Base-by-base conservation (phyloP, 2,888 invertebrate genomes). In the Sinotaia quadrata region DNA sequence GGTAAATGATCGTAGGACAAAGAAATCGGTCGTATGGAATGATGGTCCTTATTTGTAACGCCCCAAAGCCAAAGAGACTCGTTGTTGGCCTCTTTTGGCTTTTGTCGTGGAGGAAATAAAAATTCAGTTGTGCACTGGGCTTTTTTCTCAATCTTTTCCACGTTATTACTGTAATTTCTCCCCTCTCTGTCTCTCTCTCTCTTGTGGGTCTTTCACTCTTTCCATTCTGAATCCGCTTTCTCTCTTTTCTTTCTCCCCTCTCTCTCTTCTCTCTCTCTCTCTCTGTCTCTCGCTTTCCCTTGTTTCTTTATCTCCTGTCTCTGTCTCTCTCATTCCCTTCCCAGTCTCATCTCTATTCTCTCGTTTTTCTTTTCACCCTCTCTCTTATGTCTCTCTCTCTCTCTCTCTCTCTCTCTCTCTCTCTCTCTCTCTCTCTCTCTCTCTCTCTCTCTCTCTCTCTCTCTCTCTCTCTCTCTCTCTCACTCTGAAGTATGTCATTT, bases 401-500 rank as follows among this genome's bases (percentile, higher is more conserved):
- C 12, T 54, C 12, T 29, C 5, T 54, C 27, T 29, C 12, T 54
- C 12, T 29, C 12, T 54, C 5, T 29, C 27, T 29, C 4, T 54
- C 54, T 54, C 54, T 27, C 24, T 54, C 54, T 27, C 54, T 54
- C 54, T 27, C 24, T 54, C 54, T 27, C 54, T 54, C 54, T 27
- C 24, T 54, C 54, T 27, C 54, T 54, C 54, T 27, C 54, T 54
- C 54, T 27, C 54, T 54, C 54, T 27, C 54, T 54, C 54, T 27
- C 54, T 54, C 54, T 27, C 54, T 54, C 54, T 27, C 54, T 54
- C 54, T 27, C 54, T 54, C 49, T 49, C 49, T 49, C 49, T 49
- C 49, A 21, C 49, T 49, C 49, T 49, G 21, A 21, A n/a, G n/a
- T 24, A 5, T 49, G 7, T 49, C 21, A 21, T 49, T 49, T 49